Conservation (phyloP, 2,113 vertebrate genomes). For the Crotalus viridis region DNA sequence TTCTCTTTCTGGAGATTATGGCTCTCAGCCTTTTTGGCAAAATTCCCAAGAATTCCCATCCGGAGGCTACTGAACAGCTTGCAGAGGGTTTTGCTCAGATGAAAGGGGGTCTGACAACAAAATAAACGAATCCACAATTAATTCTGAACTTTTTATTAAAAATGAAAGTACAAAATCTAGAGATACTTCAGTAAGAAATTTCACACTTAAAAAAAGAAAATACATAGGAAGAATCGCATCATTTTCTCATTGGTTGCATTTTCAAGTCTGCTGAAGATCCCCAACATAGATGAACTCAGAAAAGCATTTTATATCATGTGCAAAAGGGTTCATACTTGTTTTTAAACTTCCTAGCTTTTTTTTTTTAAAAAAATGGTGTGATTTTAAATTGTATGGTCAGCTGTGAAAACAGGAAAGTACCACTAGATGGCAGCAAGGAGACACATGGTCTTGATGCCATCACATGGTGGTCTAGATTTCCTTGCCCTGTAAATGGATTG, state of each 20-base stretch:
- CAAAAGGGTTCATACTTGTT: not conserved
- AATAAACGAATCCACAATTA: not conserved
- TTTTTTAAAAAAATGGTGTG: not conserved
- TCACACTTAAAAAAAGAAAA: slow-evolving; percentile 14
- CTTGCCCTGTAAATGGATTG: not conserved
- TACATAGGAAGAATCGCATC: slow-evolving; percentile 30
- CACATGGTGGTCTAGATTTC: not conserved
- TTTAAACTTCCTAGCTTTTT: not conserved
- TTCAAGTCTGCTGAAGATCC: not conserved
- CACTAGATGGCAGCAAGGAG: not conserved
- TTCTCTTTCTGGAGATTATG: not conserved
- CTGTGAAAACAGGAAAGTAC: not conserved
- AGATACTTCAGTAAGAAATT: slow-evolving; percentile 38
- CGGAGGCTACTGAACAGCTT: not conserved
- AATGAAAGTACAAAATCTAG: slow-evolving; percentile 46
- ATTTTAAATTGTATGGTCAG: not conserved
- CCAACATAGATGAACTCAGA: not conserved
- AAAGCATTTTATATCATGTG: not conserved
- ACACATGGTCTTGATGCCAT: not conserved
- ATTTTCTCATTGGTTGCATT: not conserved
- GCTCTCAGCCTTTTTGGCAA: not conserved
- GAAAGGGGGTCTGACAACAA: not conserved
- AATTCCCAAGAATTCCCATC: not conserved
- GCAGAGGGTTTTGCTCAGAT: slow-evolving; percentile 11
- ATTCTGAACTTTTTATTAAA: slow-evolving; percentile 39